Percentiles rank a stretch among this genome's conserved stretches.
Conservation (phyloP, 2,888 invertebrate genomes). For the Tachystola acroxantha region DNA sequence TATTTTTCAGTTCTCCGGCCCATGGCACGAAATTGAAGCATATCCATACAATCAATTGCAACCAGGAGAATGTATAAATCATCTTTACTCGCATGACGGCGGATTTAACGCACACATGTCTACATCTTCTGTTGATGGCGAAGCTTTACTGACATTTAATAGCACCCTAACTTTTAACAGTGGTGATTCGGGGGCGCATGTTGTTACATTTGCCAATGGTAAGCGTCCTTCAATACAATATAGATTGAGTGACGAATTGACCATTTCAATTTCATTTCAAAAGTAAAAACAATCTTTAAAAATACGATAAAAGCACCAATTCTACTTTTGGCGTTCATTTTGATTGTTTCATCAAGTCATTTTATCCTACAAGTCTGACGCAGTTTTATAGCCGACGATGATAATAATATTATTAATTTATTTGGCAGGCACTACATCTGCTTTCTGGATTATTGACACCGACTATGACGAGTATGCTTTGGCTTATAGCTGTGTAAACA, state of each 20-base stretch:
- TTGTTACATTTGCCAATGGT: too few relatives aligned
- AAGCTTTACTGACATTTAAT: conserved; percentile 22
- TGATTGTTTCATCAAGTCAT: too few relatives aligned
- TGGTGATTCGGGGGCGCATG: too few relatives aligned
- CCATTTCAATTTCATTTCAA: too few relatives aligned
- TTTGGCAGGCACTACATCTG: conserved; percentile 26
- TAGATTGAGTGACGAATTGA: too few relatives aligned
- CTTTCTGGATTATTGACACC: conserved; percentile 37
- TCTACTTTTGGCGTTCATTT: neutral
- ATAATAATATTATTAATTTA: too few relatives aligned
- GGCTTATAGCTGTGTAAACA: conserved; percentile 38
- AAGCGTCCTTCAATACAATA: too few relatives aligned
- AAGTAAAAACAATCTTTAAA: too few relatives aligned
- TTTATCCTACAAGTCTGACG: too few relatives aligned
- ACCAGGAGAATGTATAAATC: conserved; percentile 46
- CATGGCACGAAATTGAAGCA: conserved; percentile 49
- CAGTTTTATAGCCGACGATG: too few relatives aligned
- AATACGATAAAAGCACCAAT: too few relatives aligned
- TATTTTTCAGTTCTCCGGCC: conserved; percentile 40
- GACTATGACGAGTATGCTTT: conserved; percentile 35
- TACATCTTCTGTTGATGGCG: conserved; percentile 34
- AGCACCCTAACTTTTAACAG: too few relatives aligned
- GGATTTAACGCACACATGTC: conserved; percentile 22
- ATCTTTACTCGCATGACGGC: conserved; percentile 14
- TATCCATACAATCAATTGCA: conserved; percentile 46